phyloP scores from a whole-genome alignment of 1,140 invertebrate genomes.

The Aculops lycopersici region DNA sequence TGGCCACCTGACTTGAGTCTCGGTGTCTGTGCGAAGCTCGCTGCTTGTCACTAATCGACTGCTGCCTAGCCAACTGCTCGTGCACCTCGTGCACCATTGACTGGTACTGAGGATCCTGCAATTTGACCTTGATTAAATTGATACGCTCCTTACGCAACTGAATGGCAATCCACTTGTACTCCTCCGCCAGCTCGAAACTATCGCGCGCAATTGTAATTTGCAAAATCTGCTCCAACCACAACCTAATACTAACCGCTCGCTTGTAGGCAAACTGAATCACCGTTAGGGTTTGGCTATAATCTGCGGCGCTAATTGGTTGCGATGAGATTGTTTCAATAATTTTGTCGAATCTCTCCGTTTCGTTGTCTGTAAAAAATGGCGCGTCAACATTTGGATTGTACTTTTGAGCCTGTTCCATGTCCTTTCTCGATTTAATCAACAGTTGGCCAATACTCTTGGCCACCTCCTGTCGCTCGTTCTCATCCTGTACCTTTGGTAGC shows the following conservation, averaged over 20 bases:
- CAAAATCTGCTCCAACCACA: slow-evolving; percentile 26
- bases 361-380: slow-evolving; percentile 24
- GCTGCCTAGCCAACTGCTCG: too few relatives aligned
- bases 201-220: slow-evolving; percentile 16
- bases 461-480: slow-evolving; percentile 18
- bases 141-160: slow-evolving; percentile 16
- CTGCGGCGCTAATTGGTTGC: slow-evolving; percentile 21
- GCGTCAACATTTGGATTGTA: slow-evolving; percentile 25
- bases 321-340: slow-evolving; percentile 23
- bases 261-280: slow-evolving; percentile 21
- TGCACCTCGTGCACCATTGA: too few relatives aligned
- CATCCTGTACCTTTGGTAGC: slow-evolving; percentile 15
- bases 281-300: slow-evolving; percentile 20
- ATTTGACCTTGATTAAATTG: slow-evolving; percentile 13
- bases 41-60: too few relatives aligned
- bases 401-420: slow-evolving; percentile 21
- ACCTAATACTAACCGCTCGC: slow-evolving; percentile 20
- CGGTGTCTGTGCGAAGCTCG: too few relatives aligned
- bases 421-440: slow-evolving; percentile 22
- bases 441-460: slow-evolving; percentile 25
- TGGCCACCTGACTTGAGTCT: too few relatives aligned
- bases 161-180: slow-evolving; percentile 12
- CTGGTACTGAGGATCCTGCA: too few relatives aligned
- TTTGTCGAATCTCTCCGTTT: slow-evolving; percentile 21
- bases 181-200: slow-evolving; percentile 13